Evolutionary conservation across 1,140 invertebrate species (phyloP), one percentile per base, ranked within the genome.

Genomic region (Radopholus similis): DNA sequence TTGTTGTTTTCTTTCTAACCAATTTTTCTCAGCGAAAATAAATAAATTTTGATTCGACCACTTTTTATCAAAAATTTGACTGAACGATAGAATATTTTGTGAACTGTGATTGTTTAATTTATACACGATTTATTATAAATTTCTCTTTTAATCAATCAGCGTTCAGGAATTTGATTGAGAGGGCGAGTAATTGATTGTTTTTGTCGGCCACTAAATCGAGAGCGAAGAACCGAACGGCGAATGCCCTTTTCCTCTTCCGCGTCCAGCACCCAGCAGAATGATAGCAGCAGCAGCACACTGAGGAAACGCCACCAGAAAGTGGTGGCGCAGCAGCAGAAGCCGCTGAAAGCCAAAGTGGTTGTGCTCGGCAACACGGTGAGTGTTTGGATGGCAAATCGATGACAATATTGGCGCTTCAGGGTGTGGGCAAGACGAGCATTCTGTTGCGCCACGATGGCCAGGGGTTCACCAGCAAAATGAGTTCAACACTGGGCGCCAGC

Each of bases 351-450:
- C 11, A 70, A 73, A 65, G 72, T 73, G 26, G 72, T 73, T 6
- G 68, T 76, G 37, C 23, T 73, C n/a, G 71, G 71, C 28, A 57
- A 70, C 59, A 58, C 44, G 49, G 68, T 70, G 54, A 23, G 30
- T 34, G 35, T 42, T n/a, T 21, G 30, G 2, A 21, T 67, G 3
- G 0, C 13, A 0, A 66, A 8, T 68, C 23, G 35, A 38, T 70
- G 53, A 13, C 35, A 30, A 21, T 15, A 30, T 54, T 70, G 9
- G 53, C 18, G 23, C 5, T 40, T 28, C 8, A 18, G 58, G 71
- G 72, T 28, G 72, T 74, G 11, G 72, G 72, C 2, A 74, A 74
- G 51, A 74, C 72, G 6, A 68, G 59, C 6, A 74, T 74, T 49
- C 37, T 74, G 47, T 32, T 76, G 8, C 58, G 72, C 2, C 44